A percentile compares a stretch with the other conserved stretches of the same genome.
These are phyloP conservation scores for Pogonocichla stellata DNA, from an alignment of 2,113 vertebrate species.

Conservation along the genomic window DNA sequence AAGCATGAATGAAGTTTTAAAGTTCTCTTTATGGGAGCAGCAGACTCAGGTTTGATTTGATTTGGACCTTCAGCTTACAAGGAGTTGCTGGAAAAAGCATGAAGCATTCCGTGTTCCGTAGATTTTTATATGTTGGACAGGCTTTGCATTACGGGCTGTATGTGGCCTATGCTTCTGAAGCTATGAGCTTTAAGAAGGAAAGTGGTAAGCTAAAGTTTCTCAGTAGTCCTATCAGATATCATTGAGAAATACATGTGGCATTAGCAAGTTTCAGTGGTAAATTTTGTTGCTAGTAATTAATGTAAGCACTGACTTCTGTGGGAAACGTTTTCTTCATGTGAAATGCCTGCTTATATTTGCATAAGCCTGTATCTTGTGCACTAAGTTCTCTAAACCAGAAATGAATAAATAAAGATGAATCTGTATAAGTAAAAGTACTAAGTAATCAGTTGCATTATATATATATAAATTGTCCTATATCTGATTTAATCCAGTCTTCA, in stretches of 20 bases:
- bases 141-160: fast-evolving
- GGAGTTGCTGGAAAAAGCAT: not conserved
- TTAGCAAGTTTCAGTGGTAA: not conserved
- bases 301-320: not conserved
- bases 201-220: not conserved
- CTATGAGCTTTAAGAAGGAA: not conserved
- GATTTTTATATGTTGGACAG: not conserved
- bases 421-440: not conserved
- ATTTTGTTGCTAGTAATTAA: not conserved
- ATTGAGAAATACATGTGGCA: not conserved
- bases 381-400: not conserved
- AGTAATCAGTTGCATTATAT: not conserved
- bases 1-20: not conserved
- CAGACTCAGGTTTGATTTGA: not conserved
- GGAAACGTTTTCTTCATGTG: not conserved
- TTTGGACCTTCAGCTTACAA: not conserved
- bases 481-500: not conserved
- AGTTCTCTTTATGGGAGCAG: not conserved
- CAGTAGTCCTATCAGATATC: not conserved
- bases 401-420: not conserved
- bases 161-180: not conserved
- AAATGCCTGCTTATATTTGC: not conserved
- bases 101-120: not conserved
- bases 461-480: not conserved
- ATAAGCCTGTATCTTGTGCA: not conserved